phyloP scores from a whole-genome alignment of 1,140 invertebrate species.

The Kradibia gibbosae region DNA sequence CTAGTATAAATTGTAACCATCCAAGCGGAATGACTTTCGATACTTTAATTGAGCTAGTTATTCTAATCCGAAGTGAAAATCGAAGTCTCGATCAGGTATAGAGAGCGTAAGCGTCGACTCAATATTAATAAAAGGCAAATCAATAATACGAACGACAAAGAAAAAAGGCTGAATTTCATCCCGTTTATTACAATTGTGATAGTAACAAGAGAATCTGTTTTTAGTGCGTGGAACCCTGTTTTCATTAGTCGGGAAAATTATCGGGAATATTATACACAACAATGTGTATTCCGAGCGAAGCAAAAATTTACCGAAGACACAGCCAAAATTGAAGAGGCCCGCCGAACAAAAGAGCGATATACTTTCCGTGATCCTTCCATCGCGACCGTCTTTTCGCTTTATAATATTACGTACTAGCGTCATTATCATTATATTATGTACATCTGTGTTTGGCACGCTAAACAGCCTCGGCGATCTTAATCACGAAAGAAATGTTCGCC shows the following conservation, averaged over 20 bases:
- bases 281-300: not conserved
- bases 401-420: conserved; percentile 20
- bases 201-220: not conserved
- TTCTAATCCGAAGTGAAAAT: not conserved
- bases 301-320: not conserved
- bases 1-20: not conserved
- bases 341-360: conserved; percentile 9
- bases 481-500: not conserved
- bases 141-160: not conserved
- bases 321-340: not conserved
- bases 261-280: too few relatives aligned
- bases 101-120: not conserved
- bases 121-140: not conserved
- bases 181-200: not conserved
- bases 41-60: not conserved
- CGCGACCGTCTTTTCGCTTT: not conserved
- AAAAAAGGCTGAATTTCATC: not conserved
- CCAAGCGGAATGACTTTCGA: not conserved
- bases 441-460: conserved; percentile 65
- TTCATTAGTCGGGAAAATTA: not conserved
- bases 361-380: not conserved
- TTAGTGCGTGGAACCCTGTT: not conserved
- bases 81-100: not conserved
- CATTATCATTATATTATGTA: conserved; percentile 45
- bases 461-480: conserved; percentile 53